Base-by-base conservation (phyloP, 2,888 invertebrate species). In the Cryptus viduatorius region DNA sequence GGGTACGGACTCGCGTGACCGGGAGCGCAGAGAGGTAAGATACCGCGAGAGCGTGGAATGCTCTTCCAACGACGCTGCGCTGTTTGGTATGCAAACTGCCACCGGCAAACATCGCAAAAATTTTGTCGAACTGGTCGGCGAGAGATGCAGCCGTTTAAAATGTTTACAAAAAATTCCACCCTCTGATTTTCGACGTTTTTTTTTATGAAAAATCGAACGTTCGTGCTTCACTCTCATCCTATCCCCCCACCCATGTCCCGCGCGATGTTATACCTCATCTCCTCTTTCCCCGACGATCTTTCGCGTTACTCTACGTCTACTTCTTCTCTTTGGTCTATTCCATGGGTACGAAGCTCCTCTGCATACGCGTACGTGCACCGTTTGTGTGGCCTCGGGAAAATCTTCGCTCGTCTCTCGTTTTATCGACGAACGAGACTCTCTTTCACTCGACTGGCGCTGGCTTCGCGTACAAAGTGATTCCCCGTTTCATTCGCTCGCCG, bases 351-450 rank as follows among this genome's bases (percentile, higher is more conserved):
- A 7, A 19, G 65, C 71, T 77, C 71, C 53, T 82, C 76, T 72
- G 56, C 82, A 82, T 77, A 77, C 69, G 76, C 71, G 77, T 76
- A 82, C 82, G 82, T 82, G 82, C 71, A 29, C 50, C 64, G 50
- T 81, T 76, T 61, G 73, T 50, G 73, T 19, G 53, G 50, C 44
- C 37, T 75, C 61, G 46, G 65, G 71, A 77, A 71, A 59, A 77
- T 82, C 81, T 71, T 76, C 46, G 59, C 71, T 82, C 61, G 73
- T 81, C 75, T 76, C 68, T 31, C 65, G 61, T 75, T 65, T 76
- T 76, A 76, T 82, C 76, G 56, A 64, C 53, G 76, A 61, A 5
- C 64, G 53, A 61, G 50, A 67, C 29, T 59, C 59, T 59, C 29
- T 59, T 29, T 59, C 71, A 44, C 56, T 48, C 44, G 12, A 19